Conservation (phyloP, 2,888 invertebrate species). For the Autographa gamma region DNA sequence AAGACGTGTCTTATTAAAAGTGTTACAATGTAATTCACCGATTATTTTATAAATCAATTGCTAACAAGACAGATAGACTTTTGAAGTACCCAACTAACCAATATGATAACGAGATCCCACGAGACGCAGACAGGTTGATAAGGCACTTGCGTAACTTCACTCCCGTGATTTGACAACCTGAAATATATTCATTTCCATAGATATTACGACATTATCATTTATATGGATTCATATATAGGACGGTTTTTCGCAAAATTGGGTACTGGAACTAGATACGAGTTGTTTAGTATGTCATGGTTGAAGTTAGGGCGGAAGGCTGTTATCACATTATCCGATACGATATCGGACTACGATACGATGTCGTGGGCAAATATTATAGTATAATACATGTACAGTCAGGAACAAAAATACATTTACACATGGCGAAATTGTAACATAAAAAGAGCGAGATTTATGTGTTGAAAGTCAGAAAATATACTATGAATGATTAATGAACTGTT, state of each 20-base stretch:
- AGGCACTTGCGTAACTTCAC: conserved; percentile 19
- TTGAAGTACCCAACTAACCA: conserved; percentile 16
- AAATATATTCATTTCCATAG: conserved; percentile 49
- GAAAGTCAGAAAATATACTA: too few species aligned
- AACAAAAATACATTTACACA: too few species aligned
- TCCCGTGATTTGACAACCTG: conserved; percentile 33
- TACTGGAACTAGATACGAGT: conserved; percentile 27
- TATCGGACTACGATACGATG: too few species aligned
- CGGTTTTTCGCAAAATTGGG: conserved; percentile 33
- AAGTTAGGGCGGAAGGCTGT: conserved; percentile 13
- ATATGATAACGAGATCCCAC: conserved; percentile 9
- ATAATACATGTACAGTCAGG: too few species aligned
- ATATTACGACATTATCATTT: conserved; percentile 52
- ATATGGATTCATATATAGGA: conserved; percentile 35
- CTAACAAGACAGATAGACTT: not conserved
- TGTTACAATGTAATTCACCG: too few species aligned
- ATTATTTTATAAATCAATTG: not conserved
- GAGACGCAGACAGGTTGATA: conserved; percentile 19
- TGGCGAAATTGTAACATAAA: too few species aligned
- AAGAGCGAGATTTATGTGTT: too few species aligned
- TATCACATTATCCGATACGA: too few species aligned
- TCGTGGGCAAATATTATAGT: too few species aligned
- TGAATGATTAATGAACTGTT: too few species aligned
- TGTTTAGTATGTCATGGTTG: conserved; percentile 24
- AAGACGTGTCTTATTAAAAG: not conserved